Evolutionary conservation across 53 echinoderm and acorn worm genomes (phyloP).

Genomic region (Stichopus horrens): DNA sequence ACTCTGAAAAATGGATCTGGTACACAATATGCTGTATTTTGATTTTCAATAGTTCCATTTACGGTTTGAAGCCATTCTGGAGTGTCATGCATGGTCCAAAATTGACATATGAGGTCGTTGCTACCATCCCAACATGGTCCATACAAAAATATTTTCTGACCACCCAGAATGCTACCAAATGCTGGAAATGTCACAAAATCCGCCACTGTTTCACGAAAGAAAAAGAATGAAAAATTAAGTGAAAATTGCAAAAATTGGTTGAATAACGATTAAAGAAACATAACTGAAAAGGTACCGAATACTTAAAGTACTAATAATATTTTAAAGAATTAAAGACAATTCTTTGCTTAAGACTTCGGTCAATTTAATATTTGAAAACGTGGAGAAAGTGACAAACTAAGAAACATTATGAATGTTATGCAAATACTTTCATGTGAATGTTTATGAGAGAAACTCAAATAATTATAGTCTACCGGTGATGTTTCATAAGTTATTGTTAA

Average conservation of each 20-base stretch:
- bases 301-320: too few relatives aligned
- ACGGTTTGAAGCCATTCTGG: slow-evolving; percentile 48
- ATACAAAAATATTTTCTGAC: slow-evolving; percentile 57
- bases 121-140: slow-evolving; percentile 61
- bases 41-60: slow-evolving; percentile 30
- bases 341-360: too few relatives aligned
- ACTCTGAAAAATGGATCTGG: slow-evolving; percentile 77
- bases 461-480: too few relatives aligned
- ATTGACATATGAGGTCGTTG: slow-evolving; percentile 27
- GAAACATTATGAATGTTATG: too few relatives aligned
- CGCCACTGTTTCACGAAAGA: neutral
- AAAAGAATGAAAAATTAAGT: neutral
- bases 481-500: too few relatives aligned
- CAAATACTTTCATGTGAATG: too few relatives aligned
- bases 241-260: neutral
- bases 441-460: too few relatives aligned
- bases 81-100: slow-evolving; percentile 37
- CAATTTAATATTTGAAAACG: too few relatives aligned
- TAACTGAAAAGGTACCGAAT: neutral
- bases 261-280: neutral
- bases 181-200: slow-evolving; percentile 53
- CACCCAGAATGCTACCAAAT: slow-evolving; percentile 61
- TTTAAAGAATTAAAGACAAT: too few relatives aligned
- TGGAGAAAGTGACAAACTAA: too few relatives aligned
- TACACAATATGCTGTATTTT: slow-evolving; percentile 61